Conservation (phyloP, 2,113 vertebrate genomes). For the Vidua chalybeata region DNA sequence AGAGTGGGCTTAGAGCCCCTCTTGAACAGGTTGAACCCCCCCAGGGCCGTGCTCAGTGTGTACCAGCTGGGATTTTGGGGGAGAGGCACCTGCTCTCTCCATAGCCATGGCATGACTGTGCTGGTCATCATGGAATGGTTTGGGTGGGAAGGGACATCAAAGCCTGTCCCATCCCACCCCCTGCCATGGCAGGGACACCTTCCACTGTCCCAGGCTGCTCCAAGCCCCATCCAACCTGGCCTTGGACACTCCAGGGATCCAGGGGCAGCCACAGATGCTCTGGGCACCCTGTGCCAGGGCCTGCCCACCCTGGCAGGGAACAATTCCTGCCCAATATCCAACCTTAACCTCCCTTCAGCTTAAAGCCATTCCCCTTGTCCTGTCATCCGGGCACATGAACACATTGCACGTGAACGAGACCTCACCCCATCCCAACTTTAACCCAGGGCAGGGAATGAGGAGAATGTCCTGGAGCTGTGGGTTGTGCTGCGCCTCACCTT, state of each 20-base stretch:
- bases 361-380: neutral
- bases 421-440: rapidly evolving
- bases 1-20: rapidly evolving
- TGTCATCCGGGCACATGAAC: rapidly evolving
- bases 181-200: neutral
- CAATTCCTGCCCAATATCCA: neutral
- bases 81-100: neutral
- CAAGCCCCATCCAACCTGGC: neutral
- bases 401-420: rapidly evolving
- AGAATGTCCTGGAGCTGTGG: neutral
- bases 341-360: neutral
- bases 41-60: neutral
- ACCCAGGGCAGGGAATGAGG: rapidly evolving
- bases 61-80: neutral
- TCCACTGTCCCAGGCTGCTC: neutral
- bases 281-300: neutral
- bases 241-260: neutral
- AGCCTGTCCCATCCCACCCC: rapidly evolving
- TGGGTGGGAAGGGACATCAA: neutral
- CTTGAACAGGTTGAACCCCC: neutral
- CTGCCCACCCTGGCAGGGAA: rapidly evolving
- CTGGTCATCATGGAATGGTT: neutral
- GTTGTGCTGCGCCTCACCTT: neutral
- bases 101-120: rapidly evolving
- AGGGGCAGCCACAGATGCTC: neutral